Base-by-base conservation (phyloP, 2,888 invertebrate species). In the Bombylius major region DNA sequence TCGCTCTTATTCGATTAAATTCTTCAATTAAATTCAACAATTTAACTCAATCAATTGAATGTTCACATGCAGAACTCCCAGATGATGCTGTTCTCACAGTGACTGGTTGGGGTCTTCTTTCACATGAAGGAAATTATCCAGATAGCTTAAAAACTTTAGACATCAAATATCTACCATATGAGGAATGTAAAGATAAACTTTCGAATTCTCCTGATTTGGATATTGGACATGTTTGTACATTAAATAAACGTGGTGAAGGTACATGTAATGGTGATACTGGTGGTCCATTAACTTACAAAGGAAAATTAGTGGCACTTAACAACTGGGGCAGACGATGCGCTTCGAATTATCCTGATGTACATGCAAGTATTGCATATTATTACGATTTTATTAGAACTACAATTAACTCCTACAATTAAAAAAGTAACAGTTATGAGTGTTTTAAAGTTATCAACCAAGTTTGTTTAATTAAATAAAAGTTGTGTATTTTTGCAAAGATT, bases 1-100 rank as follows among this genome's bases (percentile, higher is more conserved):
- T 88, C 56, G 87, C 85, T 0, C 67, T 88, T 4, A 65, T 88
- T 5, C 79, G 79, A 63, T 72, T 86, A 44, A 68, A 75, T 1
- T 64, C 75, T 0, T 73, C 76, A 33, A 76, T 84, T 5, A 68
- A 70, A n/a, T 79, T 80, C 59, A 74, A 77, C 51, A 73, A 76
- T 0, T 66, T 67, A 0, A 81, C 84, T 0, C 73, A 79, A 55
- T 78, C 80, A 1, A 73, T 85, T 0, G 77, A 78, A 47, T 65
- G 84, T 31, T 80, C 82, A 32, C 67, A 70, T 44, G 75, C 77
- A 36, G 75, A 76, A 0, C 72, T 78, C 6, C 68, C 74, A 59
- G 75, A 76, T 8, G 77, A 75, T 0, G 81, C 82, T 48, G 68
- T 75, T 0, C 61, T 81, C 11, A 66, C 78, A 7, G 66, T 83